A percentile compares a stretch with the other conserved stretches of the same genome.
Evolutionary conservation across 1,140 invertebrate genomes (phyloP).

Genomic region (Diabrotica undecimpunctata): DNA sequence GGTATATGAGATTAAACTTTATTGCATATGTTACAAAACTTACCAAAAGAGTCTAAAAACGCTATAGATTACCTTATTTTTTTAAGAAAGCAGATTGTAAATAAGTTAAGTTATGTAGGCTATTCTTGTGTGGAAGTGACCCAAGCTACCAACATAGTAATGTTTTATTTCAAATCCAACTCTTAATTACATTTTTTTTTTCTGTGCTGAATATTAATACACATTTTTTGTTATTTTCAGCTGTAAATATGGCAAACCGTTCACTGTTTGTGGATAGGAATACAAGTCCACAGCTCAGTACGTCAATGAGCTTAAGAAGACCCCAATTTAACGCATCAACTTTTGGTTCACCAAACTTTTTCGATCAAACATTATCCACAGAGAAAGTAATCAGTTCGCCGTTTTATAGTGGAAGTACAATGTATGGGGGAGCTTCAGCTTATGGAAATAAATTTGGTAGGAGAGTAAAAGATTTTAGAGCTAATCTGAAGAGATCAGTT

Average conservation of each 20-base stretch:
- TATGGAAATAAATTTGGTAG: conserved; percentile 51
- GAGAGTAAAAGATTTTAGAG: conserved; percentile 26
- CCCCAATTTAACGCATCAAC: conserved; percentile 58
- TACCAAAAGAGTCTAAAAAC: too few species aligned
- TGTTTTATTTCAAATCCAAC: too few species aligned
- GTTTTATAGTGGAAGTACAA: conserved; percentile 77
- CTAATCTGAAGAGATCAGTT: conserved; percentile 35
- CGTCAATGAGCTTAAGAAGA: conserved; percentile 50
- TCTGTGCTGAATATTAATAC: not conserved
- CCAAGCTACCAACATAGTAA: too few species aligned
- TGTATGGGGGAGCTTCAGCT: conserved; percentile 73
- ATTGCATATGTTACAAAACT: too few species aligned
- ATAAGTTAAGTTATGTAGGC: too few species aligned
- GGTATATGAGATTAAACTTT: too few species aligned
- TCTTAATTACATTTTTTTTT: too few species aligned
- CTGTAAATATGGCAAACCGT: conserved; percentile 18
- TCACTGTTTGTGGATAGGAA: conserved; percentile 31
- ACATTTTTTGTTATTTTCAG: conserved; percentile 17
- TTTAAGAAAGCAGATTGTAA: too few species aligned
- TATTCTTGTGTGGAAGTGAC: too few species aligned
- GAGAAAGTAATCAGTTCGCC: conserved; percentile 57
- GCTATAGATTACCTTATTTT: too few species aligned
- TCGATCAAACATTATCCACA: conserved; percentile 42
- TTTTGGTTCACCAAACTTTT: conserved; percentile 44
- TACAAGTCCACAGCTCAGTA: conserved; percentile 35